Conservation (phyloP, 2,797 vertebrate species). For the Bufotes viridis region DNA sequence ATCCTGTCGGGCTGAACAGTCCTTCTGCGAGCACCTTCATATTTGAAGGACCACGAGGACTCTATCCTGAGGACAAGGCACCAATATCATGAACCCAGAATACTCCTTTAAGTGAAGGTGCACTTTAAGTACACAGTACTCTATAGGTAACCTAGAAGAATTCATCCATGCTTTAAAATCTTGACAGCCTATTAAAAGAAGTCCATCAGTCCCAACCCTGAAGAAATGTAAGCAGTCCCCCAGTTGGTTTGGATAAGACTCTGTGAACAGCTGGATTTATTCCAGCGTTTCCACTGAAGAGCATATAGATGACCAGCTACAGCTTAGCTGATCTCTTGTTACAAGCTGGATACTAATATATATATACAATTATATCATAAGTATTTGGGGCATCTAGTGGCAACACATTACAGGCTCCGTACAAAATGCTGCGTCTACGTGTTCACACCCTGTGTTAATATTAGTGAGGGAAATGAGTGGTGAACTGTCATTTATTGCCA, state of each 20-base stretch:
- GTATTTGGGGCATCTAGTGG: background rate
- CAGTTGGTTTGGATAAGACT: background rate
- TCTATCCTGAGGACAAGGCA: no score
- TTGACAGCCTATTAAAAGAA: background rate
- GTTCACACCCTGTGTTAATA: background rate
- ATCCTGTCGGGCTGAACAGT: no score
- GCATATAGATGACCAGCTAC: no score
- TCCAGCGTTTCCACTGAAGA: background rate
- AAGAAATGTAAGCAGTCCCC: background rate
- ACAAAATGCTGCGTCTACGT: constrained; percentile 15
- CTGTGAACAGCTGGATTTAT: no score
- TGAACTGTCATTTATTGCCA: background rate
- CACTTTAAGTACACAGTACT: background rate
- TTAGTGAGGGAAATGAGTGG: constrained; percentile 13
- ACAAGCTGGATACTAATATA: background rate
- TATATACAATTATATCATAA: background rate
- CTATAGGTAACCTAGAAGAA: background rate
- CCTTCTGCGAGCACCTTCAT: no score
- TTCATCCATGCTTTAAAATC: background rate
- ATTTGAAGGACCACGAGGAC: no score
- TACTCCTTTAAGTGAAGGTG: background rate
- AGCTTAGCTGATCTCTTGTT: background rate
- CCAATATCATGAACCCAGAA: no score
- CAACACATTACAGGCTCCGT: constrained; percentile 46
- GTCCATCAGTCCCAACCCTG: no score